Base-by-base conservation (phyloP, 2,113 vertebrate genomes). In the Cnemophilus loriae region DNA sequence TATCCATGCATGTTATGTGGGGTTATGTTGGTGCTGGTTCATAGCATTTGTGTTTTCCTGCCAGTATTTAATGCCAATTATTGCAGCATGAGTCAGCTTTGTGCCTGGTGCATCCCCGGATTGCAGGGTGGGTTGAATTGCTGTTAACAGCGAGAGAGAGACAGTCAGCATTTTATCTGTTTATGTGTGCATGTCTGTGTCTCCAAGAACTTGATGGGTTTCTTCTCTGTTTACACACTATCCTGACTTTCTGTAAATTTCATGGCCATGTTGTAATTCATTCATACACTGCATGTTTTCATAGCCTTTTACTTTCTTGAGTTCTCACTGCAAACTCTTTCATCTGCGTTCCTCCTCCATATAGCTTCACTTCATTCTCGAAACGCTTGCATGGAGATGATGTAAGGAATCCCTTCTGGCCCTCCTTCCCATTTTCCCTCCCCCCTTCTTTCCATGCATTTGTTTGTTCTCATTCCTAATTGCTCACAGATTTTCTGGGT, bases 401-500 rank as follows among this genome's bases (percentile, higher is more conserved):
- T 98, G 95, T 98, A 97, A 98, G 95, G 96, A 97, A 89, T 87
- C 95, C 79, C 93, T 97, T 96, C 98, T 80, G 82, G 47, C 70
- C 74, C 46, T 83, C 39, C 95, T 65, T 71, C 73, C 88, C 64
- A 47, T 61, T 79, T 75, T 88, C 85, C 93, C 92, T 67, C 77
- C 96, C 84, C 88, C 30, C 47, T 91, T 85, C 90, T 92, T 87
- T 44, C 67, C 87, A 63, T 60, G 60, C 35, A 83, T 94, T 97
- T 97, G 97, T 93, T 97, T 98, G 93, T 93, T 96, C 95, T 96
- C 84, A 55, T 88, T 97, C 68, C 93, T 98, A 93, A 97, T 95
- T 97, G 95, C 95, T 97, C 95, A 95, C 98, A 97, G 97, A 84
- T 98, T 98, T 96, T 96, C 97, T 98, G 98, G 97, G 98, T 98